These are phyloP conservation scores for Heliconius aoede DNA, from an alignment of 2,888 invertebrate species.

Conservation along the genomic window DNA sequence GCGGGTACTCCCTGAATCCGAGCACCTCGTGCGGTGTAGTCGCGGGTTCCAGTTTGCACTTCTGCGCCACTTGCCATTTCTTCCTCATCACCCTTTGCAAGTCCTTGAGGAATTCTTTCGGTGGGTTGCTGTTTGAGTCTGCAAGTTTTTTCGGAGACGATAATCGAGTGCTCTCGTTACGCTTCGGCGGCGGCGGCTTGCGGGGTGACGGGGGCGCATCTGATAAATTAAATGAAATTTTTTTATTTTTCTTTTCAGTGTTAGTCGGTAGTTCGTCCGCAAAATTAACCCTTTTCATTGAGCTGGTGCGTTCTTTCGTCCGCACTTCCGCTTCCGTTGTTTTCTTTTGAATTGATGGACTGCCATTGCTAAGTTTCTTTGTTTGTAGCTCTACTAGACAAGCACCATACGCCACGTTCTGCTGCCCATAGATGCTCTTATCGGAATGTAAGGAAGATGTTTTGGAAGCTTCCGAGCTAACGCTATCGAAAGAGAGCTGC, in stretches of 20 bases:
- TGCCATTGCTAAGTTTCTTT: conserved; percentile 75
- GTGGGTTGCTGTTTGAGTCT: conserved; percentile 89
- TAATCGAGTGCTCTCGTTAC: conserved; percentile 89
- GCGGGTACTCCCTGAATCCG: conserved; percentile 92
- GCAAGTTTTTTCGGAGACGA: conserved; percentile 90
- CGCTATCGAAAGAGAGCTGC: conserved; percentile 83
- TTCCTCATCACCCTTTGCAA: conserved; percentile 96
- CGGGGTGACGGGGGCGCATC: conserved; percentile 85
- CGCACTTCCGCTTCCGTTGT: conserved; percentile 67
- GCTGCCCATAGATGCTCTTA: conserved; percentile 68
- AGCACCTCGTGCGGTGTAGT: conserved; percentile 96
- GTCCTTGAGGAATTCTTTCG: conserved; percentile 93
- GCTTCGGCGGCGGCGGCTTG: conserved; percentile 89
- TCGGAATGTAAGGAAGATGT: conserved; percentile 75
- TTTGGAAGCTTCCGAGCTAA: conserved; percentile 78
- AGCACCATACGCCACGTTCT: conserved; percentile 74
- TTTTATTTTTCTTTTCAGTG: conserved; percentile 84
- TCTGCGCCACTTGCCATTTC: conserved; percentile 96
- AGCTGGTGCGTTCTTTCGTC: conserved; percentile 52
- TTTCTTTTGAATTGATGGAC: conserved; percentile 68
- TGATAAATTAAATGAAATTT: conserved; percentile 85
- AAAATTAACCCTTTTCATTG: conserved; percentile 84
- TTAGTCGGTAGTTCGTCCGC: conserved; percentile 83
- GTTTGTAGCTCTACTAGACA: conserved; percentile 84
- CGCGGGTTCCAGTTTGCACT: conserved; percentile 93